Evolutionary conservation across 2,113 vertebrate species (phyloP).

Genomic region (Melanotaenia duboulayi): DNA sequence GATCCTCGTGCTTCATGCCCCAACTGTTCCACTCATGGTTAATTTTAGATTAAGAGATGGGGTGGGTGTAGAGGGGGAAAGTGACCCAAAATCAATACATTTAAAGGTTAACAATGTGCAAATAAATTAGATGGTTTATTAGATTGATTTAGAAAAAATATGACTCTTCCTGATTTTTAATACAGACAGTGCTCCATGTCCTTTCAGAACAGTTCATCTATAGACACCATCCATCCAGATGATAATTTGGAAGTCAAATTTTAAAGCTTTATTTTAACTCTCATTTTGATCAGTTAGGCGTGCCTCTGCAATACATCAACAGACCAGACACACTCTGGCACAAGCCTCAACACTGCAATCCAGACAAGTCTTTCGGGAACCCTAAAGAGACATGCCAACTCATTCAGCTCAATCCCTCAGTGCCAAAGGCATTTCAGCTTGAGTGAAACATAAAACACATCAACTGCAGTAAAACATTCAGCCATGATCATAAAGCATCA

Average conservation of each 20-base stretch:
- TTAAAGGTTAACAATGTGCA: slow-evolving; percentile 43
- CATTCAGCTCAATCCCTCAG: not conserved
- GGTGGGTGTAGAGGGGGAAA: slow-evolving; percentile 26
- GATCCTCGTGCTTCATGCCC: slow-evolving; percentile 3
- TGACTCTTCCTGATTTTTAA: not conserved
- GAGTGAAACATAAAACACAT: not conserved
- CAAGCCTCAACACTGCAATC: not conserved
- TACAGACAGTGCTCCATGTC: not conserved
- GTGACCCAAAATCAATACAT: slow-evolving; percentile 59
- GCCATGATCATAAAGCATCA: slow-evolving; percentile 3
- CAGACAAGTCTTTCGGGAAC: not conserved
- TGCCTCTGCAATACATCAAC: not conserved
- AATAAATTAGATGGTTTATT: slow-evolving; percentile 34
- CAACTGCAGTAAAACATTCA: not conserved
- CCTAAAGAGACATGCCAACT: not conserved
- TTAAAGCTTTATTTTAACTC: not conserved
- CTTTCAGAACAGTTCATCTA: not conserved
- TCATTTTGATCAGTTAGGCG: not conserved
- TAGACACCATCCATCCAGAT: not conserved
- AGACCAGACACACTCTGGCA: not conserved
- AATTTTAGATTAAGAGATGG: slow-evolving; percentile 47
- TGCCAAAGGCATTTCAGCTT: slow-evolving; percentile 3
- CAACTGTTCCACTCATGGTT: slow-evolving; percentile 44
- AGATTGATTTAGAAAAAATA: slow-evolving; percentile 9
- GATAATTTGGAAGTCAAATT: slow-evolving; percentile 4